These are phyloP conservation scores for Oreocharis arfaki DNA, from an alignment of 2,113 vertebrate genomes.

Conservation along the genomic window DNA sequence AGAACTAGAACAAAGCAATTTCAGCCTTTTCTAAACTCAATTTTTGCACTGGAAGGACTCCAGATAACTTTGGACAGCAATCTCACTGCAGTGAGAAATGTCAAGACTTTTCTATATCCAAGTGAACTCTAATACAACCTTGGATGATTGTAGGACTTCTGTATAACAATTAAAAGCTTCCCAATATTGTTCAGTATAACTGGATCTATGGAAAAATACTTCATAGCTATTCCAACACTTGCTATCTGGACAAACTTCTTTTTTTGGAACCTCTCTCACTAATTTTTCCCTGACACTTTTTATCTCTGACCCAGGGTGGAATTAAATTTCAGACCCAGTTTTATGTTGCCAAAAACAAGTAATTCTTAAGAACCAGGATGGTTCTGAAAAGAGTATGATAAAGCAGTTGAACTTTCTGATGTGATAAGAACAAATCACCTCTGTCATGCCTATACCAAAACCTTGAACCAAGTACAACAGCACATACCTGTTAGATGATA, in stretches of 20 bases:
- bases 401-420: neutral
- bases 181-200: neutral
- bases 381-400: neutral
- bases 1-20: constrained; percentile 6
- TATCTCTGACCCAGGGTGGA: neutral
- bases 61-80: neutral
- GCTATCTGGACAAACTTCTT: neutral
- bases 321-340: neutral
- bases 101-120: neutral
- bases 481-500: neutral
- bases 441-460: neutral
- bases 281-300: neutral
- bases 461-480: neutral
- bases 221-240: neutral
- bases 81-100: neutral
- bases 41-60: neutral
- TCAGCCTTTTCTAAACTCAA: neutral
- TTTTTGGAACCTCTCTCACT: neutral
- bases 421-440: neutral
- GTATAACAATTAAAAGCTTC: constrained; percentile 17
- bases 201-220: neutral
- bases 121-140: neutral
- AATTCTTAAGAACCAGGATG: neutral
- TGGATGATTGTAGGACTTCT: neutral
- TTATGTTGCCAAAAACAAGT: neutral